phyloP scores from a whole-genome alignment of 2,113 vertebrate species.

The Muscicapa adusta region DNA sequence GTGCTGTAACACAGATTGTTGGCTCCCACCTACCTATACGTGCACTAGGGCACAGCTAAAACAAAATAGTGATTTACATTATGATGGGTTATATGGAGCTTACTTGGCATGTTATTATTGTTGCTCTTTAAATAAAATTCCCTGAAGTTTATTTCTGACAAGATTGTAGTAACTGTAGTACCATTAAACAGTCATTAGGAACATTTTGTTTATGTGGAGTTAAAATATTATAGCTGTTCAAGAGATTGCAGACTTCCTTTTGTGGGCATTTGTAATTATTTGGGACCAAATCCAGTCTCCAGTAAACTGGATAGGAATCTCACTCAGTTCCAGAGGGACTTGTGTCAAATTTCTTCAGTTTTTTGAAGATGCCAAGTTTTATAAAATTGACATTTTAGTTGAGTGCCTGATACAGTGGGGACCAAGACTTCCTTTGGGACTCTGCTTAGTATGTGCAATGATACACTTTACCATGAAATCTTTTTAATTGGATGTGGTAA shows the following conservation, averaged over 20 bases:
- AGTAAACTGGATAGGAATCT: neutral
- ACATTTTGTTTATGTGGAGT: neutral
- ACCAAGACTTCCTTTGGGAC: neutral
- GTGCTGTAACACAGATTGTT: neutral
- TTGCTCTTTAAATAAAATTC: neutral
- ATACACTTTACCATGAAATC: neutral
- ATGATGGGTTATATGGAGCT: neutral
- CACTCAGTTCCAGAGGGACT: neutral
- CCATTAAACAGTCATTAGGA: neutral
- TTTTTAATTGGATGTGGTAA: neutral
- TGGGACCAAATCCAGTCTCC: slow-evolving; percentile 19
- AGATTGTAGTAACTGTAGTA: neutral
- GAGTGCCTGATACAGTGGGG: neutral
- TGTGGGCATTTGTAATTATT: neutral
- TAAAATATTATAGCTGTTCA: neutral
- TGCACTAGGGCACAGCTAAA: neutral
- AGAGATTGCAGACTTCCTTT: slow-evolving; percentile 15
- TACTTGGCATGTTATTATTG: neutral
- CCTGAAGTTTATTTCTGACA: neutral
- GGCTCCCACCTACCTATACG: neutral
- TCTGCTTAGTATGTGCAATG: neutral
- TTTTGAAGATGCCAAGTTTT: neutral
- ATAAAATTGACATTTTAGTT: neutral
- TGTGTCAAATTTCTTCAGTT: neutral
- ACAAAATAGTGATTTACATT: neutral